Conservation (phyloP, 1,140 invertebrate species). For the Scylla paramamosain region DNA sequence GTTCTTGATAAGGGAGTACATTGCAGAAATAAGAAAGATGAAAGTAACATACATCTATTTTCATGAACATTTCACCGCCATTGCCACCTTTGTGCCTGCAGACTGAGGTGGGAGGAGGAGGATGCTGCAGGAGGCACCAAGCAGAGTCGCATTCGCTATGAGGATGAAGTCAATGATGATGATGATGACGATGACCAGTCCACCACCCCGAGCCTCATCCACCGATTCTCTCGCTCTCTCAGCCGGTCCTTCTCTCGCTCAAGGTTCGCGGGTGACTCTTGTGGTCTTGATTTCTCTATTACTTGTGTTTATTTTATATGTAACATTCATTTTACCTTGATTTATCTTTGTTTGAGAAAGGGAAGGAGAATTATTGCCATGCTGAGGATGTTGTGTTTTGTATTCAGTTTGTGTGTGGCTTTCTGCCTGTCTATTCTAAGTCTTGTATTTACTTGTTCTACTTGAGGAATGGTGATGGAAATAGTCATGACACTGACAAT, state of each 20-base stretch:
- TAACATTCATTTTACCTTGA: too few species aligned
- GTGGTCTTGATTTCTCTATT: not conserved
- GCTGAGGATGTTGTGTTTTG: too few species aligned
- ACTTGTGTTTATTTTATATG: too few species aligned
- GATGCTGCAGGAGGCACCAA: constrained; percentile 68
- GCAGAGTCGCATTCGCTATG: constrained; percentile 73
- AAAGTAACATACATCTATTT: not conserved
- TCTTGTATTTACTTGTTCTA: too few species aligned
- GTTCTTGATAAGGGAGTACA: too few species aligned
- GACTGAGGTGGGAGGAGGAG: constrained; percentile 74
- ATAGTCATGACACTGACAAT: too few species aligned
- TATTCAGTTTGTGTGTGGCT: too few species aligned
- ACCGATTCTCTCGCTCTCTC: constrained; percentile 70
- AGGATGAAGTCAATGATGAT: constrained; percentile 73
- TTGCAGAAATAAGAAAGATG: too few species aligned
- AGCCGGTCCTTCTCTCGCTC: constrained; percentile 75
- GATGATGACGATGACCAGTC: constrained; percentile 56
- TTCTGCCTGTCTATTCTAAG: too few species aligned
- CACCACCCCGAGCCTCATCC: constrained; percentile 59
- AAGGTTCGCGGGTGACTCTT: constrained; percentile 34
- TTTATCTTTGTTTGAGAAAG: too few species aligned
- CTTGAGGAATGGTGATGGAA: too few species aligned
- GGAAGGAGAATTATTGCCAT: too few species aligned
- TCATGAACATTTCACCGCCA: not conserved
- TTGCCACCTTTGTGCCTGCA: not conserved